Evolutionary conservation across 2,888 invertebrate species (phyloP), one percentile per base, ranked within the genome.

Genomic region (Andrena dorsata): DNA sequence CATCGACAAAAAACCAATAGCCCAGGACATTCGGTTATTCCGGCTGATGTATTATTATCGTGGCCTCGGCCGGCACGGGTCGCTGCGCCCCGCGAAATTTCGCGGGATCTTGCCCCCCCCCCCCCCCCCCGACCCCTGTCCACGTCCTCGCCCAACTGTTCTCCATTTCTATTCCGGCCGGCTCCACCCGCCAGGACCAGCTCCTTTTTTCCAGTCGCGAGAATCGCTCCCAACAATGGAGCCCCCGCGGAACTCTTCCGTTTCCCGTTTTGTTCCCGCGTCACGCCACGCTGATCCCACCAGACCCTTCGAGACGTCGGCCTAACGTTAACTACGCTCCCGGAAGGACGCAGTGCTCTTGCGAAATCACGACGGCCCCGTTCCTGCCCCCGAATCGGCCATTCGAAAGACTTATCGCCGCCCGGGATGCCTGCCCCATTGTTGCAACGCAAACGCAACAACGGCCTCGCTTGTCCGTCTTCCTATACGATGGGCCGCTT

Each of bases 21-120:
- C 78, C 76, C 90, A 53, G 82, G 79, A 76, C 83, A 80, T 80
- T 85, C 86, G 78, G 88, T 90, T 88, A 87, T 89, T 86, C 83
- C 87, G 76, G 76, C 76, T 83, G 90, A 89, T 87, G 84, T 83
- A 85, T 87, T 87, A 89, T 87, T 79, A 85, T 89, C 83, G 79
- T 26, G 76, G 60, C 30, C 58, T 61, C 23, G 32, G 28, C 65
- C 56, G 23, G 61, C 78, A 49, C 68, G 81, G 77, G 51, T 80
- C 78, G 60, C 60, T 72, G 85, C 61, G 53, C 58, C 28, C 23
- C 61, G 58, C 64, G 65, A 65, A 56, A 73, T 76, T 73, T 69
- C 65, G 58, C 26, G 30, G 61, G 16, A 58, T 68, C 53, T 58
- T 73, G 66, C 47, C 60, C 56, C 6, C 16, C 64, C 47, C 60